Conservation (phyloP, 2,797 vertebrate genomes). For the Natrix natrix region DNA sequence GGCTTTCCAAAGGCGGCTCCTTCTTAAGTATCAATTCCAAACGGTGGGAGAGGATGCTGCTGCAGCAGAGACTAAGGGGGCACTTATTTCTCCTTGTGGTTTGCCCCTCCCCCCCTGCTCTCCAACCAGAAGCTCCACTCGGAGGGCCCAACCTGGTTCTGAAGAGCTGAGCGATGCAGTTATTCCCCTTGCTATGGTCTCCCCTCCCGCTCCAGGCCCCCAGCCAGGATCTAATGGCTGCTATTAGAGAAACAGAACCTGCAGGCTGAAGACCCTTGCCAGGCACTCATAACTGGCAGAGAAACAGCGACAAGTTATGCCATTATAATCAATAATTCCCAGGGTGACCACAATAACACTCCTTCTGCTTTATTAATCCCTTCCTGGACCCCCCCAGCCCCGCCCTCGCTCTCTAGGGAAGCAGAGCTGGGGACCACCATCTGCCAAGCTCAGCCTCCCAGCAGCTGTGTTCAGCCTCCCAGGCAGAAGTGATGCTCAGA, state of each 20-base stretch:
- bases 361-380: background rate
- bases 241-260: background rate
- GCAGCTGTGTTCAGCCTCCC: background rate
- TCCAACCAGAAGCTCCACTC: background rate
- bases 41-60: background rate
- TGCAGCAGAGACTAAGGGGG: background rate
- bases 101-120: background rate
- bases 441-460: background rate
- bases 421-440: background rate
- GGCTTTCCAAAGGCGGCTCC: background rate
- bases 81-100: background rate
- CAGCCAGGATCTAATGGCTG: background rate
- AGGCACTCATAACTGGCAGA: background rate
- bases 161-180: background rate
- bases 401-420: background rate
- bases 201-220: background rate
- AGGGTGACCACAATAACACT: background rate
- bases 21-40: slow-evolving; percentile 32
- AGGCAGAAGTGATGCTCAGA: background rate
- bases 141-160: background rate
- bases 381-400: background rate
- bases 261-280: background rate
- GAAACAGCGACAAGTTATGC: background rate
- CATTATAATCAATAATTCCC: background rate
- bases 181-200: background rate